phyloP scores from a whole-genome alignment of 1,140 invertebrate genomes.

The Drosophila paulistorum region DNA sequence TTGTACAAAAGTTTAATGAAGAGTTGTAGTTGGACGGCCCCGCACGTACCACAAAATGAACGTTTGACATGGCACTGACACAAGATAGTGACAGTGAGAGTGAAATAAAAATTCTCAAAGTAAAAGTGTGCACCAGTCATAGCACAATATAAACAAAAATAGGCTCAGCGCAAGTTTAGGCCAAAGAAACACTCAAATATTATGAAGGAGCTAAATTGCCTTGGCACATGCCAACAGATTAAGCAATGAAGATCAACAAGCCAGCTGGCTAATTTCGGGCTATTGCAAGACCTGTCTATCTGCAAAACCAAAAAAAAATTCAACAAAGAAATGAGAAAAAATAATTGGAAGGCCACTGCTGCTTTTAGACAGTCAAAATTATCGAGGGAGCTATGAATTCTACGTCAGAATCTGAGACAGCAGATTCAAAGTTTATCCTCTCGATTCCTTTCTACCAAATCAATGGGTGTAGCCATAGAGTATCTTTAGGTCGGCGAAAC shows the following conservation, averaged over 20 bases:
- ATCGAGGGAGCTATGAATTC: conserved; percentile 14
- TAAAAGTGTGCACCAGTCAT: conserved; percentile 56
- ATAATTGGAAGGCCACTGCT: conserved; percentile 17
- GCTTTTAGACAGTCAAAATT: conserved; percentile 49
- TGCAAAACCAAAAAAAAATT: conserved; percentile 4
- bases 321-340: conserved; percentile 2
- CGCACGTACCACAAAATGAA: conserved; percentile 43
- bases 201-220: conserved; percentile 59
- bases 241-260: background rate
- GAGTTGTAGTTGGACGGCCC: background rate
- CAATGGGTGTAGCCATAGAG: too few species aligned
- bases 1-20: conserved; percentile 16
- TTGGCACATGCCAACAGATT: conserved; percentile 66
- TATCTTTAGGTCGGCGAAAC: background rate
- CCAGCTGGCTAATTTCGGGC: conserved; percentile 26
- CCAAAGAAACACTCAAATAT: background rate
- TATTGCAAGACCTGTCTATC: conserved; percentile 59
- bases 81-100: conserved; percentile 44
- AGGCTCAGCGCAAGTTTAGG: conserved; percentile 54
- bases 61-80: conserved; percentile 71
- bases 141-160: background rate
- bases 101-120: conserved; percentile 60
- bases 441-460: too few species aligned
- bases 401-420: conserved; percentile 61
- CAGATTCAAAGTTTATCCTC: conserved; percentile 41